Percentiles rank a stretch among this genome's conserved stretches.
Conservation (phyloP, 2,888 invertebrate genomes). For the Drosophila neonasuta region DNA sequence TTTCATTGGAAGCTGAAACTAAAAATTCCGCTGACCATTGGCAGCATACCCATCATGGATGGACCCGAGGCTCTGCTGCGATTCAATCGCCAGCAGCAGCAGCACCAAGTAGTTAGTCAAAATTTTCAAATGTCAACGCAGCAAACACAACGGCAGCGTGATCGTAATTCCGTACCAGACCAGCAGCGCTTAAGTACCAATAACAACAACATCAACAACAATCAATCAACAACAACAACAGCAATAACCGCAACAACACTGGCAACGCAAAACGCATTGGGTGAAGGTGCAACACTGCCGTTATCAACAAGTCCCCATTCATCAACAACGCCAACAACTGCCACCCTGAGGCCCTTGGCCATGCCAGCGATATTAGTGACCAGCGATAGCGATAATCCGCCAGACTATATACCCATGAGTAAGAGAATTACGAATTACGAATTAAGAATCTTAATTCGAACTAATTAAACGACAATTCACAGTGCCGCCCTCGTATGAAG, state of each 20-base stretch:
- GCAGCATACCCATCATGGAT: slow-evolving; percentile 85
- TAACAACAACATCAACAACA: slow-evolving; percentile 35
- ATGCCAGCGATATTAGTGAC: slow-evolving; percentile 74
- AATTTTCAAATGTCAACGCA: slow-evolving; percentile 68
- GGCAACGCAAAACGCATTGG: slow-evolving; percentile 48
- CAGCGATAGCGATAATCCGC: slow-evolving; percentile 80
- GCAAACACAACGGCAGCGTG: slow-evolving; percentile 53
- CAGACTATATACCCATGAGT: slow-evolving; percentile 81
- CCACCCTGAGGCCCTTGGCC: slow-evolving; percentile 64
- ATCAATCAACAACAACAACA: slow-evolving; percentile 28
- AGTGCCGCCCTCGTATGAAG: slow-evolving; percentile 82
- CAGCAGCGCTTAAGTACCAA: slow-evolving; percentile 41
- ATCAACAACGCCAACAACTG: slow-evolving; percentile 70
- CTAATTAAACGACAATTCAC: slow-evolving; percentile 2
- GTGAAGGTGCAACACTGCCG: slow-evolving; percentile 59
- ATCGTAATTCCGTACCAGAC: slow-evolving; percentile 38
- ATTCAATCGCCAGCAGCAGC: slow-evolving; percentile 65
- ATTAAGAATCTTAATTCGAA: not conserved
- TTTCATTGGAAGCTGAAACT: slow-evolving; percentile 86
- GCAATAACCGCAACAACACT: slow-evolving; percentile 53
- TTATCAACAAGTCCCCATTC: slow-evolving; percentile 49
- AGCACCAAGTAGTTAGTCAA: slow-evolving; percentile 75
- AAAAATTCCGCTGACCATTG: slow-evolving; percentile 87
- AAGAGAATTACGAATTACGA: slow-evolving; percentile 29
- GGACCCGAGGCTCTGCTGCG: slow-evolving; percentile 79